Conservation (phyloP, 1,140 invertebrate species). For the Pemphigus obesinymphae region DNA sequence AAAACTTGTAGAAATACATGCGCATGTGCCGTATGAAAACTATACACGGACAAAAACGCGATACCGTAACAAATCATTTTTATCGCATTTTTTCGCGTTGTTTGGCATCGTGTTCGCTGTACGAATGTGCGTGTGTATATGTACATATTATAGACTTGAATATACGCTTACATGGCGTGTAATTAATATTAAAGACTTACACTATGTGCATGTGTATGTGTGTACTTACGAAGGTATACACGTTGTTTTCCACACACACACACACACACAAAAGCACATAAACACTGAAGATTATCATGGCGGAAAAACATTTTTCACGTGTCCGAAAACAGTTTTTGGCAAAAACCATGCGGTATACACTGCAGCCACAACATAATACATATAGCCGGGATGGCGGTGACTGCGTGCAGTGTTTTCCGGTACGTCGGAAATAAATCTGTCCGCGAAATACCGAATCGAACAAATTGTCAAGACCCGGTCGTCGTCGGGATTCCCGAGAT, state of each 20-base stretch:
- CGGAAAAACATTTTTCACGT: not conserved
- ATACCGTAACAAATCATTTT: conserved; percentile 22
- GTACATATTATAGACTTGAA: not conserved
- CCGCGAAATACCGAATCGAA: not conserved
- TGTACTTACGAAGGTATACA: not conserved
- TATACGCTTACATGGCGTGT: not conserved
- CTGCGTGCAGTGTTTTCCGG: not conserved
- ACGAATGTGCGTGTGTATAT: no score
- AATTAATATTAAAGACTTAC: conserved; percentile 1
- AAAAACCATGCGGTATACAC: no score
- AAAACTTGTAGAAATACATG: not conserved
- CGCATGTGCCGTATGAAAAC: not conserved
- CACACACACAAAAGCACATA: no score
- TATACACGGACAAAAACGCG: not conserved
- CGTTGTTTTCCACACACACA: not conserved
- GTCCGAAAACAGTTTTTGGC: not conserved
- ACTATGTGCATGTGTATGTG: not conserved
- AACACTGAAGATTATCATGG: not conserved
- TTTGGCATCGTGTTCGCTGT: not conserved
- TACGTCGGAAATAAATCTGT: not conserved
- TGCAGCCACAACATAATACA: not conserved
- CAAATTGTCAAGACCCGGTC: not conserved
- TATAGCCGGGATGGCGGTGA: not conserved
- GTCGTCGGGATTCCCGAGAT: not conserved
- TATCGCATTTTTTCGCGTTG: conserved; percentile 18